phyloP scores from a whole-genome alignment of 2,113 vertebrate species.

The Thinocorus orbignyianus region DNA sequence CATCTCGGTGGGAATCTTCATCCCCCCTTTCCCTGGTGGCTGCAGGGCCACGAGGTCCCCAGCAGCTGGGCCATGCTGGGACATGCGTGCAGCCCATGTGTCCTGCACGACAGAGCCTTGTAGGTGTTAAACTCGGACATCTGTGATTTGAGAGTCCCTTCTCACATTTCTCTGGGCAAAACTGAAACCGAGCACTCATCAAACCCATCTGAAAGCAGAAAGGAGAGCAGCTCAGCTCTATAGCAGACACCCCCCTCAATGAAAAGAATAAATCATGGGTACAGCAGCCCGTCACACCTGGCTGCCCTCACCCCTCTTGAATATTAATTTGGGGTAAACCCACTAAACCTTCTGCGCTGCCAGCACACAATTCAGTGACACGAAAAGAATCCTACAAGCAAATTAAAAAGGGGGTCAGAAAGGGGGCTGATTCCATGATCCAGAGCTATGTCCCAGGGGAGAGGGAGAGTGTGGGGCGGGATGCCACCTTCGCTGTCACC shows the following conservation, averaged over 20 bases:
- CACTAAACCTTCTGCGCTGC: not conserved
- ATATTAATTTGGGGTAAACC: not conserved
- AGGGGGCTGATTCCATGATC: too few species aligned
- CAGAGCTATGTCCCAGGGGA: not conserved
- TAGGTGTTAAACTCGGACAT: not conserved
- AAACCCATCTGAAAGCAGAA: not conserved
- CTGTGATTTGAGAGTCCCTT: not conserved
- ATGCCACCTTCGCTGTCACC: not conserved
- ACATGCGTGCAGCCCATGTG: not conserved
- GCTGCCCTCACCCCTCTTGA: not conserved
- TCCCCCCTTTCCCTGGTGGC: not conserved
- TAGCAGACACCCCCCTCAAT: not conserved
- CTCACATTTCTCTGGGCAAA: not conserved
- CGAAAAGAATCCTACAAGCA: not conserved
- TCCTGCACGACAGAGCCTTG: rapidly evolving
- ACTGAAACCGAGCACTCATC: not conserved
- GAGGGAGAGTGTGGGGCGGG: rapidly evolving
- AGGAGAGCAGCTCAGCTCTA: not conserved
- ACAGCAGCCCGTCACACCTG: not conserved
- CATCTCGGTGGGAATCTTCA: rapidly evolving
- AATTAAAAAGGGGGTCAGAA: not conserved
- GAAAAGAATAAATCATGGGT: not conserved
- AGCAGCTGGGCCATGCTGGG: not conserved
- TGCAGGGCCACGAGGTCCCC: not conserved
- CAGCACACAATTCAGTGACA: not conserved